Conservation (phyloP, 2,797 vertebrate genomes). For the Atherinosoma microstoma region DNA sequence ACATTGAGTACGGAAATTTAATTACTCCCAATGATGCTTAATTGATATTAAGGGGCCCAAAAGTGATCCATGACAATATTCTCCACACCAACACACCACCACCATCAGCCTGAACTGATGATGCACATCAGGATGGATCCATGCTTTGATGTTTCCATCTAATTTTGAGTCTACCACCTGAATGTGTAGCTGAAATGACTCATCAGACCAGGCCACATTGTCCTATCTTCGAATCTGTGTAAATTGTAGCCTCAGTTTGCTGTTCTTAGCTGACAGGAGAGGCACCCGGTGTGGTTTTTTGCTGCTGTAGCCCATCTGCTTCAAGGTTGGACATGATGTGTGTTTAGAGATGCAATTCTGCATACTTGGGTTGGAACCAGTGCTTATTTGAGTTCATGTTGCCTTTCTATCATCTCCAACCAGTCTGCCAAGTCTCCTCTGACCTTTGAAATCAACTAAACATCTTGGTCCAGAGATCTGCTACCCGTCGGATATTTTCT, state of each 20-base stretch:
- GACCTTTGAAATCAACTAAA: neutral
- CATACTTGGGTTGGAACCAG: neutral
- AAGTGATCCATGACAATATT: too few relatives aligned
- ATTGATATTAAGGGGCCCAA: neutral
- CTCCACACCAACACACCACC: too few relatives aligned
- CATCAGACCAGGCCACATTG: neutral
- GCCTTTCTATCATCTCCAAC: neutral
- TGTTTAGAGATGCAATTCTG: neutral
- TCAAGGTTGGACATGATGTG: neutral
- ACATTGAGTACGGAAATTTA: neutral
- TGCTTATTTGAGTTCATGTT: neutral
- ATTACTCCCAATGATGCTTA: neutral
- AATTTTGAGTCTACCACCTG: neutral
- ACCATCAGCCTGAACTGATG: neutral
- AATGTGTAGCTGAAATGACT: neutral
- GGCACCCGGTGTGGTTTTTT: too few relatives aligned
- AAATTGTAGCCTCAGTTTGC: too few relatives aligned
- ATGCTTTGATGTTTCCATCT: neutral
- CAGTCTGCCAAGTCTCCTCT: neutral
- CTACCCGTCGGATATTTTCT: neutral
- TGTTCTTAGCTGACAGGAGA: too few relatives aligned
- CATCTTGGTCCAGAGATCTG: neutral
- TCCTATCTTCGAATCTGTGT: too few relatives aligned
- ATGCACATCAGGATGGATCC: neutral
- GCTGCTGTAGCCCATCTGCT: too few relatives aligned